Evolutionary conservation across 2,797 vertebrate species (phyloP), one percentile per base, ranked within the genome.

Genomic region (Ptychadena robeensis): DNA sequence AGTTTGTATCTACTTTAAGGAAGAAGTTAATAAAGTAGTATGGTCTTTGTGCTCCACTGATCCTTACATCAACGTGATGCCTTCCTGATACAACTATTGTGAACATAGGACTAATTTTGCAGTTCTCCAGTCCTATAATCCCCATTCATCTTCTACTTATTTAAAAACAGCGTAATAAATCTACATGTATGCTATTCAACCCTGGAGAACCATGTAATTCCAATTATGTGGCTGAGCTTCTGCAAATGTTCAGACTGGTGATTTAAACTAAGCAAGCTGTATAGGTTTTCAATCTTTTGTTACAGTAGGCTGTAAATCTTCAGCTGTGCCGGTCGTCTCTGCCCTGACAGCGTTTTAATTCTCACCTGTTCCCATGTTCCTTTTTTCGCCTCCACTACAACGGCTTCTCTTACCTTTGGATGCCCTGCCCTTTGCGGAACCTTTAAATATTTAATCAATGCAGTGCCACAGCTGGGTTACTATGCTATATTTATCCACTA

Each of bases 371-470:
- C 40, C 10, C 2, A 22, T 72, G 32, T 68, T 75, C 71, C 28
- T 64, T 81, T n/a, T 59, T 34, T 74, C 30, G 31, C 48, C 35
- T 61, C 7, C 28, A 48, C 22, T 74, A 74, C 78, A 14, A 9
- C 34, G 59, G 53, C 11, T 53, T 71, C 77, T 44, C 38, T 80
- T 85, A 75, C 78, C 65, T 85, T 72, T 85, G 66, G 48, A 57
- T 83, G 77, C 77, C 81, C 67, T 83, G 67, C 73, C 81, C 38
- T 85, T 83, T 85, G 78, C 22, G 31, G 69, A 48, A 77, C 77
- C 53, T 82, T 82, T 85, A 78, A 84, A 85, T 85, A 81, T 83
- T 86, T 82, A 67, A 81, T 81, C 78, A 77, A 75, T 73, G 81
- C 79, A 73, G 73, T 73, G 66, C 70, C 81, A 70, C 83, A 83